A percentile compares a stretch with the other conserved stretches of the same genome.
These are phyloP conservation scores for Petrolisthes cinctipes DNA, from an alignment of 2,888 invertebrate species.

Conservation along the genomic window DNA sequence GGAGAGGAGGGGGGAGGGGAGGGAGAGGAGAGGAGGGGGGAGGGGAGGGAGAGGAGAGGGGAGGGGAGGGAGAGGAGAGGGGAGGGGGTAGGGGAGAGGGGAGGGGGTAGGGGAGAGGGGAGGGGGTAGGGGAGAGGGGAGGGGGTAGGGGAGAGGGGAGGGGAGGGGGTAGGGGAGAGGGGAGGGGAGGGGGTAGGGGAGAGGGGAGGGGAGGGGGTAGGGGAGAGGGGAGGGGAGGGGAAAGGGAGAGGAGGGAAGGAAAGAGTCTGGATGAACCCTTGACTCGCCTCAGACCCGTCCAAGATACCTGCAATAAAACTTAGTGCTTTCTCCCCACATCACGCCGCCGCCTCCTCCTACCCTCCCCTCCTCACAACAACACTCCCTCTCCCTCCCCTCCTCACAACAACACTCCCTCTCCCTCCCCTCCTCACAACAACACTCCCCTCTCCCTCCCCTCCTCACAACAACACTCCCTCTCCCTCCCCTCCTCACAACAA, in stretches of 20 bases:
- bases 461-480: no score
- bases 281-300: neutral
- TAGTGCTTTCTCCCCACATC: neutral
- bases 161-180: neutral
- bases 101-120: neutral
- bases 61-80: neutral
- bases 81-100: neutral
- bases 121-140: neutral
- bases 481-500: no score
- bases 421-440: neutral
- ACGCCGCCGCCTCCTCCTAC: neutral
- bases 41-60: neutral
- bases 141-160: neutral
- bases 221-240: neutral
- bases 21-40: neutral
- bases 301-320: neutral
- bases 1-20: neutral
- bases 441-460: neutral
- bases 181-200: neutral
- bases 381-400: neutral
- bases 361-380: neutral
- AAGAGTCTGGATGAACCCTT: neutral
- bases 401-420: neutral
- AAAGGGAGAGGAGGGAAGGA: neutral
- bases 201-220: neutral